These are phyloP conservation scores for Habrosyne pyritoides DNA, from an alignment of 2,888 invertebrate species.

Conservation along the genomic window DNA sequence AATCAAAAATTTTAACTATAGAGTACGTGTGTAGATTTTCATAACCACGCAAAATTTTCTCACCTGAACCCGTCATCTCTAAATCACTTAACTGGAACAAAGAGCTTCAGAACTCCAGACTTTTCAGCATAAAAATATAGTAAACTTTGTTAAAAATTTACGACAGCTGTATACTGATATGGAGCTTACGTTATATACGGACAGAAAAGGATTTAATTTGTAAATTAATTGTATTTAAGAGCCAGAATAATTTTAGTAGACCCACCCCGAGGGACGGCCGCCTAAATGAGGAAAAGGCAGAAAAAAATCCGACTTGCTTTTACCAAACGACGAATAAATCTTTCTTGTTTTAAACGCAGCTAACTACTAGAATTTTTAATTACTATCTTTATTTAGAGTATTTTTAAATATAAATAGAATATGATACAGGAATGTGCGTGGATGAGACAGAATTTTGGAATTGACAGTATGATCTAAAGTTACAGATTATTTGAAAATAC, in stretches of 20 bases:
- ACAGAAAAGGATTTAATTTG: constrained; percentile 7
- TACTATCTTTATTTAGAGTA: not conserved
- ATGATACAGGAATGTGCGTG: too few relatives aligned
- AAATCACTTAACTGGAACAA: constrained; percentile 38
- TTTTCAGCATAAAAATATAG: constrained; percentile 11
- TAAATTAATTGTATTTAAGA: constrained; percentile 7
- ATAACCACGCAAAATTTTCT: not conserved
- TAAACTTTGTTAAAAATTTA: constrained; percentile 5
- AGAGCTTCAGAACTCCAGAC: constrained; percentile 31
- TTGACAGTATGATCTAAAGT: too few relatives aligned
- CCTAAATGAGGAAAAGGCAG: constrained; percentile 6
- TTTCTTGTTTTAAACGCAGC: not conserved
- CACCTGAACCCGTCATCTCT: constrained; percentile 25
- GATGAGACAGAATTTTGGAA: too few relatives aligned
- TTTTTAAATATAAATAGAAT: too few relatives aligned
- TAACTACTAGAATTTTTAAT: not conserved
- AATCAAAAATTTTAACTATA: not conserved
- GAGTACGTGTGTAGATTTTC: not conserved
- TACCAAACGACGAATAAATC: not conserved
- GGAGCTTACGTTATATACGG: not conserved
- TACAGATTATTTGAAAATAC: too few relatives aligned
- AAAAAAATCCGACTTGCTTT: not conserved
- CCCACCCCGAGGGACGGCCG: not conserved
- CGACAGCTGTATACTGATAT: not conserved
- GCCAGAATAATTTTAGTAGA: constrained; percentile 3